Conservation (phyloP, 30 jellyfish, hydroid and myxozoan species). For the Turritopsis rubra region DNA sequence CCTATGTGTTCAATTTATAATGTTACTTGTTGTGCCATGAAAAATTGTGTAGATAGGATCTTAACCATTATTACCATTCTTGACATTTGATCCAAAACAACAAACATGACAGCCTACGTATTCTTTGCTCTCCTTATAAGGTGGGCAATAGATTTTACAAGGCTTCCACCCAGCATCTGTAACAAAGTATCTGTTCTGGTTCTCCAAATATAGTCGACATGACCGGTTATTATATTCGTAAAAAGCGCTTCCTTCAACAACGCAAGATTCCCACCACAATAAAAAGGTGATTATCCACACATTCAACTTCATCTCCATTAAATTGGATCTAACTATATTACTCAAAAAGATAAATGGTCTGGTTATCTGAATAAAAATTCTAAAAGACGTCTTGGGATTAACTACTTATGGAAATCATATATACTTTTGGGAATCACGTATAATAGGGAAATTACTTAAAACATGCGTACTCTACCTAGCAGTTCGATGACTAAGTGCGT, state of each 20-base stretch:
- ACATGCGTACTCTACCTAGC: too few species aligned
- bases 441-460: too few species aligned
- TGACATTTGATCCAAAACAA: not conserved
- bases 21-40: too few species aligned
- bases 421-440: too few species aligned
- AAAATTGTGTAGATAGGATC: not conserved
- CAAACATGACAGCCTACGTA: not conserved
- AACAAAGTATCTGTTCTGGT: not conserved
- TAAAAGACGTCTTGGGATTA: too few species aligned
- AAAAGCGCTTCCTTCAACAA: not conserved
- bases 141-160: not conserved
- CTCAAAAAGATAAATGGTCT: too few species aligned
- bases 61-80: not conserved
- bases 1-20: not conserved
- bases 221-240: not conserved
- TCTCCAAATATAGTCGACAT: not conserved
- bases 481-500: too few species aligned
- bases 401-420: too few species aligned
- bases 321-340: too few species aligned
- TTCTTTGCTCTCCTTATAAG: not conserved
- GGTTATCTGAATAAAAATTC: too few species aligned
- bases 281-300: not conserved
- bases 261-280: not conserved
- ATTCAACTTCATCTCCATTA: not conserved
- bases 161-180: not conserved